Percentiles rank a stretch among this genome's conserved stretches.
These are phyloP conservation scores for Daphoenositta chrysoptera DNA, from an alignment of 2,113 vertebrate genomes.

Conservation along the genomic window DNA sequence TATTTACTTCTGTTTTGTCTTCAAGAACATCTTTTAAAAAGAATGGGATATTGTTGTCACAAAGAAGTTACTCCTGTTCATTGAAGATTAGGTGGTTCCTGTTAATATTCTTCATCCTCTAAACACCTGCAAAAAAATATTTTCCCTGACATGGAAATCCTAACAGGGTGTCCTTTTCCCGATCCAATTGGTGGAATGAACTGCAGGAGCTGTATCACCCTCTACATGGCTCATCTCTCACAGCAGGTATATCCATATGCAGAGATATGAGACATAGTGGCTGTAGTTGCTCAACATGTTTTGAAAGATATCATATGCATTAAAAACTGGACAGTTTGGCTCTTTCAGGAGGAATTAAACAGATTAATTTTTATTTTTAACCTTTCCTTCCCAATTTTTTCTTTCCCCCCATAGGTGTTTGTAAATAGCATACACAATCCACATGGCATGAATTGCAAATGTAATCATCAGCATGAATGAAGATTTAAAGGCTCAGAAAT, in stretches of 20 bases:
- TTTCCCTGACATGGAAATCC: not conserved
- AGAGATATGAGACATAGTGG: not conserved
- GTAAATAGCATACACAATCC: not conserved
- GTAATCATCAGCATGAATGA: constrained; percentile 5
- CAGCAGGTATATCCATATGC: not conserved
- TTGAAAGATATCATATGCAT: not conserved
- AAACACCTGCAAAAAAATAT: not conserved
- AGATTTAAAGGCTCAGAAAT: constrained; percentile 18
- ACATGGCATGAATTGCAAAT: constrained; percentile 36
- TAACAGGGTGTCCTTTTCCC: not conserved
- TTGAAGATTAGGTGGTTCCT: not conserved
- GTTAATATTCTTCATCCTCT: not conserved
- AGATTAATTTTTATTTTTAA: not conserved
- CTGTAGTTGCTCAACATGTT: not conserved
- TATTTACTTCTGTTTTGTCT: not conserved
- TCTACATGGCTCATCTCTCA: not conserved
- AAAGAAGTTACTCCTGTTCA: not conserved
- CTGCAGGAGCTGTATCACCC: not conserved
- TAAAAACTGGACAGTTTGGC: not conserved
- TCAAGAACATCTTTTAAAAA: not conserved
- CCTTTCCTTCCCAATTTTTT: not conserved
- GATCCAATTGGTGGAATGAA: not conserved
- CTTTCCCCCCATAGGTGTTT: not conserved
- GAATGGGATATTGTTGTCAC: not conserved
- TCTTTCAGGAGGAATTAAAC: constrained; percentile 10